These are phyloP conservation scores for Caranx melampygus DNA, from an alignment of 2,113 vertebrate species.

Conservation along the genomic window DNA sequence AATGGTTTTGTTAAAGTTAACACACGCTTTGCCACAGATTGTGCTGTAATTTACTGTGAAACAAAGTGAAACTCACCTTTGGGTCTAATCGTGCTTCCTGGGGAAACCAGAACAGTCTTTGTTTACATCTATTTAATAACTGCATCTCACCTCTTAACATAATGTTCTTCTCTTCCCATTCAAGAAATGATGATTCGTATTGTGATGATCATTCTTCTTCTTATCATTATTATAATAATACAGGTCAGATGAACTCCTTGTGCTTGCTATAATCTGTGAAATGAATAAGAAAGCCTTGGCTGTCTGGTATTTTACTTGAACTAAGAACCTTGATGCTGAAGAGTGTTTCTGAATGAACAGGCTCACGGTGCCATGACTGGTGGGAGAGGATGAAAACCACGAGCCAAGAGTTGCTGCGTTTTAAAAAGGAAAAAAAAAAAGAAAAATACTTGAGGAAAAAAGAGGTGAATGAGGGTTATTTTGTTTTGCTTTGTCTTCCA, in stretches of 20 bases:
- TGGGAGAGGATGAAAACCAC: slow-evolving; percentile 9
- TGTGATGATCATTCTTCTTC: slow-evolving; percentile 1
- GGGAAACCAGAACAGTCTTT: slow-evolving; percentile 53
- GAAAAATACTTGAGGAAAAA: slow-evolving; percentile 13
- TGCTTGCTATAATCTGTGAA: slow-evolving; percentile 43
- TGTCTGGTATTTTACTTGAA: slow-evolving; percentile 69
- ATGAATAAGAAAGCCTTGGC: slow-evolving; percentile 13
- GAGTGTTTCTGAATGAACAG: slow-evolving; percentile 52
- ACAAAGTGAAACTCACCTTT: slow-evolving; percentile 41
- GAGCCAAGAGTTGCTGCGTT: slow-evolving; percentile 37
- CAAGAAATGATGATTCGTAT: background rate
- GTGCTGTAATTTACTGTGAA: slow-evolving; percentile 39
- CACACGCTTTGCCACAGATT: slow-evolving; percentile 15
- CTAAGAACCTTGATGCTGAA: slow-evolving; percentile 48
- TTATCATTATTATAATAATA: background rate
- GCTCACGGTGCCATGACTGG: slow-evolving; percentile 49
- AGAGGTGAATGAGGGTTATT: slow-evolving; percentile 31
- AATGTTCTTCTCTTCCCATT: background rate
- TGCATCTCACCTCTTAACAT: slow-evolving; percentile 10
- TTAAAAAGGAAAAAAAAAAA: background rate
- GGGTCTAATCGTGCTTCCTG: slow-evolving; percentile 67
- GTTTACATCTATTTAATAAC: slow-evolving; percentile 62
- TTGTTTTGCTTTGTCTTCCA: slow-evolving; percentile 60
- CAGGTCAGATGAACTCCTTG: slow-evolving; percentile 26
- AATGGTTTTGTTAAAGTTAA: slow-evolving; percentile 4